Conservation (phyloP, 2,113 vertebrate species). For the Tiliqua scincoides region DNA sequence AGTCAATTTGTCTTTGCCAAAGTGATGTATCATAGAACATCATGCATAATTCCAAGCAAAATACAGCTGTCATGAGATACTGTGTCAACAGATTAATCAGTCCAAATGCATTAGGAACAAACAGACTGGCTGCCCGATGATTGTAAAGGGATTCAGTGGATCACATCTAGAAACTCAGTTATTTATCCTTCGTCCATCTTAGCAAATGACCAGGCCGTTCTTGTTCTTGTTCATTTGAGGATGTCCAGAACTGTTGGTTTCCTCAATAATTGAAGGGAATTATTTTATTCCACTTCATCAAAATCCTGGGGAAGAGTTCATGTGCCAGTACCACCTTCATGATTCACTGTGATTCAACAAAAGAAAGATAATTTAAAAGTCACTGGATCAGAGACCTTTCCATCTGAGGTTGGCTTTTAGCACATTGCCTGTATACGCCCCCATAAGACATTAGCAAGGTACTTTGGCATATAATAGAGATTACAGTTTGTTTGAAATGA, state of each 20-base stretch:
- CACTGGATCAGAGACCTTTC: not conserved
- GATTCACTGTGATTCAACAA: not conserved
- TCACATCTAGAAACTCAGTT: not conserved
- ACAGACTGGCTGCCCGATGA: rapidly evolving
- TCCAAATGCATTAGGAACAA: not conserved
- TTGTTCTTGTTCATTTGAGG: not conserved
- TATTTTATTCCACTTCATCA: not conserved
- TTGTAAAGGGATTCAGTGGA: not conserved
- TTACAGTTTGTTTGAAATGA: no score
- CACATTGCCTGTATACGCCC: not conserved
- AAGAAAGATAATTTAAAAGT: not conserved
- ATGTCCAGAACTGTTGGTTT: not conserved
- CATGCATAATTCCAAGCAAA: not conserved
- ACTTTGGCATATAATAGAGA: no score
- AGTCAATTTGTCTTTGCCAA: not conserved
- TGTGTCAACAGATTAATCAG: rapidly evolving
- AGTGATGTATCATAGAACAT: not conserved
- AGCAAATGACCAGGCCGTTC: not conserved
- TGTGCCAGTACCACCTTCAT: not conserved
- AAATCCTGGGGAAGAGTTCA: no score
- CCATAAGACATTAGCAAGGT: no score
- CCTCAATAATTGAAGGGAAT: not conserved
- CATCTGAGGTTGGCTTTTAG: not conserved
- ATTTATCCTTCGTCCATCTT: not conserved
- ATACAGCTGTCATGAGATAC: constrained; percentile 10